Conservation (phyloP, 1,140 invertebrate species). For the Trachymyrmex cornetzi region DNA sequence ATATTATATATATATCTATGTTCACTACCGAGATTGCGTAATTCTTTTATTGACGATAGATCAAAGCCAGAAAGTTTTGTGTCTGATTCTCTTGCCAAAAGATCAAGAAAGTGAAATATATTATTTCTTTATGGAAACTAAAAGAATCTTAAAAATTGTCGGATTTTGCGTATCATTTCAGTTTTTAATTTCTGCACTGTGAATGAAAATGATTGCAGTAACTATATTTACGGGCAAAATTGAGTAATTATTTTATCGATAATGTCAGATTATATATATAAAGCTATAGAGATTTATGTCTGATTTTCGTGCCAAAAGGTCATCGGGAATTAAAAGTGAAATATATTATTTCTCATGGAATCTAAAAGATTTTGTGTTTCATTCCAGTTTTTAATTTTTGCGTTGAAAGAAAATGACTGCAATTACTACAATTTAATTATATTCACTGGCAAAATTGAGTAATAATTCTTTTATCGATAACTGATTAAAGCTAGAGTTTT, state of each 20-base stretch:
- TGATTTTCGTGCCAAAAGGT: not conserved
- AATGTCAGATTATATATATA: not conserved
- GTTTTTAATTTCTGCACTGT: too few species aligned
- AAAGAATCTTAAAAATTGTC: not conserved
- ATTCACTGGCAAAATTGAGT: too few species aligned
- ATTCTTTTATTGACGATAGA: conserved; percentile 17
- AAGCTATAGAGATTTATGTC: not conserved
- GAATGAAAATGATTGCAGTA: too few species aligned
- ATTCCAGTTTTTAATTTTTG: not conserved
- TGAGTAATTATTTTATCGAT: conserved; percentile 17
- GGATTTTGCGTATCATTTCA: not conserved
- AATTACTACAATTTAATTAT: too few species aligned
- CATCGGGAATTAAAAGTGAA: not conserved
- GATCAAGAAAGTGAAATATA: not conserved
- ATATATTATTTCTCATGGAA: not conserved
- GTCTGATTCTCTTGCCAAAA: not conserved
- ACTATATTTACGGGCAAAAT: too few species aligned
- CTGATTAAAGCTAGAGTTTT: too few species aligned
- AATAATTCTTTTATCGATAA: too few species aligned
- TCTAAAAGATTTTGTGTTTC: not conserved
- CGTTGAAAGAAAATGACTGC: too few species aligned
- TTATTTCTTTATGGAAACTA: not conserved
- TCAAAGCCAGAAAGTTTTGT: conserved; percentile 2
- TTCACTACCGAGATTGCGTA: not conserved
- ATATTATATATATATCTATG: conserved; percentile 34